phyloP scores from a whole-genome alignment of 2,113 vertebrate species.

The Periophthalmus modestus region DNA sequence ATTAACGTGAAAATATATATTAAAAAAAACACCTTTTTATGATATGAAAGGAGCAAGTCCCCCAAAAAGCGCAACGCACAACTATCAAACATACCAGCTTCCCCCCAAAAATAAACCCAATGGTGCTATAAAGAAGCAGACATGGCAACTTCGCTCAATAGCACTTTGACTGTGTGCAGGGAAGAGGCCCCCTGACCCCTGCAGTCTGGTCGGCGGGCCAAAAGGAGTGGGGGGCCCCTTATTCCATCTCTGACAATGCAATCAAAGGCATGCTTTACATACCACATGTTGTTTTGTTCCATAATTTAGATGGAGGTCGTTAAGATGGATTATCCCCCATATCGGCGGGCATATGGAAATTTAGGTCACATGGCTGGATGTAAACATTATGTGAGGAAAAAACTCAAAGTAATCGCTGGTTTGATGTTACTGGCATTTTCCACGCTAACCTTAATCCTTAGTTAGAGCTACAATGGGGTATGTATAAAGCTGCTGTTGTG shows the following conservation, averaged over 20 bases:
- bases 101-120: too few species aligned
- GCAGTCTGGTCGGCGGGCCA: conserved; percentile 56
- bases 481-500: background rate
- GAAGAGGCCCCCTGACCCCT: conserved; percentile 55
- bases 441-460: background rate
- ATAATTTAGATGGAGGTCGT: conserved; percentile 60
- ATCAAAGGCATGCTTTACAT: conserved; percentile 72
- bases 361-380: conserved; percentile 64
- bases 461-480: background rate
- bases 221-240: conserved; percentile 19
- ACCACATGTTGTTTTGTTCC: conserved; percentile 70
- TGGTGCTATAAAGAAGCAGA: too few species aligned
- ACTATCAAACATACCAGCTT: too few species aligned
- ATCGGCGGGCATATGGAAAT: conserved; percentile 59
- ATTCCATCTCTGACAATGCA: conserved; percentile 50
- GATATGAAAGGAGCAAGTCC: too few species aligned
- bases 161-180: conserved; percentile 44
- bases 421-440: conserved; percentile 6
- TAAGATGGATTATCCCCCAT: conserved; percentile 68
- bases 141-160: conserved; percentile 1
- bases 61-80: too few species aligned
- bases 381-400: conserved; percentile 62
- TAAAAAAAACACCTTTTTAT: too few species aligned
- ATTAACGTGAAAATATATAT: too few species aligned
- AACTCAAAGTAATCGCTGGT: conserved; percentile 27